phyloP scores from a whole-genome alignment of 2,797 vertebrate species.

The Chiloscyllium punctatum region DNA sequence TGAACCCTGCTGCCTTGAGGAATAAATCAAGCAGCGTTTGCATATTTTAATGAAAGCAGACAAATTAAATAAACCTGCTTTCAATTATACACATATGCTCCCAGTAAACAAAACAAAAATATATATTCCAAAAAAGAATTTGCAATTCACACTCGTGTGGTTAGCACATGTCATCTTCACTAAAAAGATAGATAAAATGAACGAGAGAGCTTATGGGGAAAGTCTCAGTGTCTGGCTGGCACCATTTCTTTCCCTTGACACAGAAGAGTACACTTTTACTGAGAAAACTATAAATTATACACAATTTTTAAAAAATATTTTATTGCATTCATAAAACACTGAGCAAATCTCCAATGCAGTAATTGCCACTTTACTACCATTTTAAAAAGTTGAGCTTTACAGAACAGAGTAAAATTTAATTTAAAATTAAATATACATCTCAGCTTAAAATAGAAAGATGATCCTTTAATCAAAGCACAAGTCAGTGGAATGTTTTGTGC shows the following conservation, averaged over 20 bases:
- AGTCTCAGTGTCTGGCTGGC: neutral
- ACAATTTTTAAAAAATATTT: slow-evolving; percentile 1
- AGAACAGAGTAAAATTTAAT: slow-evolving; percentile 5
- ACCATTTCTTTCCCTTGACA: neutral
- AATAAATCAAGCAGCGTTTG: neutral
- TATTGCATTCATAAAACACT: neutral
- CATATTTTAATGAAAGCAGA: neutral
- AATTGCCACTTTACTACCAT: neutral
- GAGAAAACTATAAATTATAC: slow-evolving; percentile 11
- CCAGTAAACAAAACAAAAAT: neutral
- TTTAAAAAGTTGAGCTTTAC: neutral
- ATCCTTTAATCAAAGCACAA: neutral
- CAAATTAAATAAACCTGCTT: slow-evolving; percentile 8
- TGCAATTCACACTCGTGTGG: neutral
- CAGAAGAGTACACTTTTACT: neutral
- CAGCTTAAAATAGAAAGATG: neutral
- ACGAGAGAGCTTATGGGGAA: neutral
- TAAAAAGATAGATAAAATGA: neutral
- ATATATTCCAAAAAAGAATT: neutral
- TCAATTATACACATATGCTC: neutral
- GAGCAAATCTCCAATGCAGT: neutral
- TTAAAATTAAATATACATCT: neutral
- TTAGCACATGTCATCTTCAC: neutral
- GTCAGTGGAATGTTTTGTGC: neutral
- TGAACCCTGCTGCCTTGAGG: neutral